These are phyloP conservation scores for Thryonomys swinderianus DNA, from an alignment of 2,113 vertebrate genomes.

Conservation along the genomic window DNA sequence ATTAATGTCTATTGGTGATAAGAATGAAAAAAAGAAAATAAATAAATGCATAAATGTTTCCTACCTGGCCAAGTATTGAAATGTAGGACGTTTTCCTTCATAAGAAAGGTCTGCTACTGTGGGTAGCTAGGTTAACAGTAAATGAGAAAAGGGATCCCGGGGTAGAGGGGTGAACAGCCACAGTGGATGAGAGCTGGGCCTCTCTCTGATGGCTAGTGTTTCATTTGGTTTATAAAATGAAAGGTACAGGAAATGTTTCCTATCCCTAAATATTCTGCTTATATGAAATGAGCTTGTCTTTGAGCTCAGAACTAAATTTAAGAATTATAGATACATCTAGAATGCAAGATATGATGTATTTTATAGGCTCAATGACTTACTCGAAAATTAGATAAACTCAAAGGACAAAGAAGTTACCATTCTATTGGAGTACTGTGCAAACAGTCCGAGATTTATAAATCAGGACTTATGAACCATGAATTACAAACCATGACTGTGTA, in stretches of 20 bases:
- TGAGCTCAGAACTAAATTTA: constrained; percentile 3
- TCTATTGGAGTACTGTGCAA: not conserved
- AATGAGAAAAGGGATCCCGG: rapidly evolving
- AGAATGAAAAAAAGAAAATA: not conserved
- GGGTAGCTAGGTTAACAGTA: not conserved
- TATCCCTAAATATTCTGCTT: constrained; percentile 27
- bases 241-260: not conserved
- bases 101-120: not conserved
- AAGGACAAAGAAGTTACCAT: not conserved
- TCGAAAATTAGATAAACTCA: constrained; percentile 4
- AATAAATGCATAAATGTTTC: not conserved
- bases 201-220: not conserved
- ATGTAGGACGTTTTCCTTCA: not conserved
- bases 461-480: not conserved
- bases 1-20: not conserved
- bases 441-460: not conserved
- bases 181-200: not conserved
- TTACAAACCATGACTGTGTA: not conserved
- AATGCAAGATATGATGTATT: not conserved
- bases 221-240: not conserved
- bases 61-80: not conserved
- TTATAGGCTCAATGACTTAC: not conserved
- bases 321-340: not conserved
- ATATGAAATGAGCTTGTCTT: not conserved
- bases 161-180: rapidly evolving